Percentiles rank a stretch among this genome's conserved stretches.
phyloP scores from a whole-genome alignment of 2,888 invertebrate species.

The Drosophila melanosoma region DNA sequence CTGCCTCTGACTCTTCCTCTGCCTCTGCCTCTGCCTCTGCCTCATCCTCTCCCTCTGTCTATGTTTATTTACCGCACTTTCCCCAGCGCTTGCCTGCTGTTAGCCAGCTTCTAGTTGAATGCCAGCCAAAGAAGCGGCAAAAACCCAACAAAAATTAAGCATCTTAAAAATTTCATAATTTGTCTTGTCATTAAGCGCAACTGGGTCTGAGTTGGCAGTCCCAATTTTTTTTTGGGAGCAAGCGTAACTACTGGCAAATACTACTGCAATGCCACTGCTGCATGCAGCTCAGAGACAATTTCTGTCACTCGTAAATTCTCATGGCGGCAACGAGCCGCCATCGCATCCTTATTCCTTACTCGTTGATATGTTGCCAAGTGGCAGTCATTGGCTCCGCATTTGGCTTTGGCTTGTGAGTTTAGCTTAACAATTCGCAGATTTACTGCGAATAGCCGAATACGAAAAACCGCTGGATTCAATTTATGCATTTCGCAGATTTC shows the following conservation, averaged over 20 bases:
- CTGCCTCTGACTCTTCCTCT: too few relatives aligned
- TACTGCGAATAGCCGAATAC: conserved; percentile 59
- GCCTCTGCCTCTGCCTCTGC: not conserved
- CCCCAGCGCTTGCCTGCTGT: not conserved
- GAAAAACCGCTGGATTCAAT: conserved; percentile 62
- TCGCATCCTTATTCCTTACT: conserved; percentile 56
- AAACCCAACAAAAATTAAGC: conserved; percentile 58
- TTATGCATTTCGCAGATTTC: conserved; percentile 65
- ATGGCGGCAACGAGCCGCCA: conserved; percentile 78
- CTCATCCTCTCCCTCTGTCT: not conserved
- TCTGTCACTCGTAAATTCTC: conserved; percentile 77
- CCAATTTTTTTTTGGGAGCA: conserved; percentile 11
- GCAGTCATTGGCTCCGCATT: conserved; percentile 72
- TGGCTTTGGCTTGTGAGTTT: conserved; percentile 60
- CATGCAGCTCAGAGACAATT: conserved; percentile 57
- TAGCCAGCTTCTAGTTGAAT: conserved; percentile 36
- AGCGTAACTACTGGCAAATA: conserved; percentile 37
- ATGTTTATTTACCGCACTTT: too few relatives aligned
- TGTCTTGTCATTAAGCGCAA: conserved; percentile 71
- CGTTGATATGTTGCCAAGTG: conserved; percentile 72
- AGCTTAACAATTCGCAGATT: conserved; percentile 70
- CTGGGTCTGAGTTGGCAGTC: conserved; percentile 37
- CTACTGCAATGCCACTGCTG: conserved; percentile 37
- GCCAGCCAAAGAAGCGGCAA: conserved; percentile 44
- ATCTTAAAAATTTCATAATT: conserved; percentile 76